phyloP scores from a whole-genome alignment of 2,797 vertebrate genomes.

The Picus viridis region DNA sequence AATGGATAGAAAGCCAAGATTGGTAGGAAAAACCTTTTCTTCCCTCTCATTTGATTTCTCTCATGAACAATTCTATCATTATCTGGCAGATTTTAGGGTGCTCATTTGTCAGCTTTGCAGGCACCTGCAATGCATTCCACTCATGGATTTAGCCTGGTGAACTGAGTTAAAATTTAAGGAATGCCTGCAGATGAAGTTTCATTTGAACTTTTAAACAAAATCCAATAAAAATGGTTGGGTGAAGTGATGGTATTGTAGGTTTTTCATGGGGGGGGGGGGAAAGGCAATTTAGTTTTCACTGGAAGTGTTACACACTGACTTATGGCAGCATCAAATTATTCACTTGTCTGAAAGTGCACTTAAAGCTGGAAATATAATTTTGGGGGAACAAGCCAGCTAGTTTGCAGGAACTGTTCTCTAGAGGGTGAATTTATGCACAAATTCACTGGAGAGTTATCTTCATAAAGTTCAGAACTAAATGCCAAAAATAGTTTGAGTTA shows the following conservation, averaged over 20 bases:
- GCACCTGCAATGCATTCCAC: not conserved
- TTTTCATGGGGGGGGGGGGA: not conserved
- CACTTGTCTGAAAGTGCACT: not conserved
- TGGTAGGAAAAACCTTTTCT: slow-evolving; percentile 82
- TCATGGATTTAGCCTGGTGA: not conserved
- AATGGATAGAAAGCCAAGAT: slow-evolving; percentile 95
- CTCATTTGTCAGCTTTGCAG: not conserved
- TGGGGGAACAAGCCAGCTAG: not conserved
- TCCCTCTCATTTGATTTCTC: not conserved
- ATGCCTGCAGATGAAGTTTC: not conserved
- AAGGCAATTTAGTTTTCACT: not conserved
- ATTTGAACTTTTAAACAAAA: slow-evolving; percentile 5
- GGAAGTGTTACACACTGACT: not conserved
- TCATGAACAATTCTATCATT: not conserved
- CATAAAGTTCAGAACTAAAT: not conserved
- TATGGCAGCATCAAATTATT: not conserved
- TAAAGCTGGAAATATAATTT: not conserved
- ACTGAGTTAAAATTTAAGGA: not conserved
- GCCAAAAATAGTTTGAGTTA: not conserved
- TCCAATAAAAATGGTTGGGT: not conserved
- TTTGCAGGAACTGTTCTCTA: not conserved
- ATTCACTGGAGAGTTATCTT: not conserved
- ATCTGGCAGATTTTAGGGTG: not conserved
- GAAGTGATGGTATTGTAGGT: not conserved
- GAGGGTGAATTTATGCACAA: not conserved